Base-by-base conservation (phyloP, 2,797 vertebrate species). In the Calcarius lapponicus region DNA sequence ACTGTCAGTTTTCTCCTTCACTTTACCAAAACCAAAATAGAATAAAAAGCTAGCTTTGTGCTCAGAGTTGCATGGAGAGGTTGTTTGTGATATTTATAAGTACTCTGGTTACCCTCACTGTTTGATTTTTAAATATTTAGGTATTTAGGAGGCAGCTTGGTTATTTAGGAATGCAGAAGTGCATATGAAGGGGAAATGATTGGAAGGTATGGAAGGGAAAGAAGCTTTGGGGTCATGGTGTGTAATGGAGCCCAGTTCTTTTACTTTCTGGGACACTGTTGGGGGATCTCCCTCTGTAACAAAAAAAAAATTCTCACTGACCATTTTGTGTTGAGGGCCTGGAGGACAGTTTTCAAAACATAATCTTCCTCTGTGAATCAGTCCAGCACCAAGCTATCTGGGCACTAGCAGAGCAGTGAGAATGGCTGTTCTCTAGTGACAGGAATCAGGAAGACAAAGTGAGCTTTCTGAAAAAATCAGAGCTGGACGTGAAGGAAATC, bases 41-140 rank as follows among this genome's bases (percentile, higher is more conserved):
- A 80, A 76, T 91, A 89, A 87, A 91, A 82, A 80, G 60, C 78
- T 90, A 51, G 32, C 71, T 94, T 93, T 89, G 73, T 92, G 45
- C 64, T 92, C 34, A 13, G 66, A 75, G 56, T 86, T 94, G 86
- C 84, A 62, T 75, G 38, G 65, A 58, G 90, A 85, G 19, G 24
- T 95, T 92, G 80, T 40, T 79, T 84, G 71, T 88, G 94, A 90
- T 93, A 73, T 90, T 95, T 95, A 21, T 70, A 90, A 95, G 86
- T 92, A 57, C 28, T 88, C 71, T 45, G 43, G 67, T 87, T 92
- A 42, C 40, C 32, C 67, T 92, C 34, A 34, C 45, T 93, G 19
- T 88, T 93, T 92, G 74, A 64, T 64, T 94, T 94, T 84, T 80
- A 70, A 76, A 43, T 94, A 75, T 80, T 93, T 78, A 64, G 64